Evolutionary conservation across 2,888 invertebrate species (phyloP).

Genomic region (Eutolmus rufibarbis): DNA sequence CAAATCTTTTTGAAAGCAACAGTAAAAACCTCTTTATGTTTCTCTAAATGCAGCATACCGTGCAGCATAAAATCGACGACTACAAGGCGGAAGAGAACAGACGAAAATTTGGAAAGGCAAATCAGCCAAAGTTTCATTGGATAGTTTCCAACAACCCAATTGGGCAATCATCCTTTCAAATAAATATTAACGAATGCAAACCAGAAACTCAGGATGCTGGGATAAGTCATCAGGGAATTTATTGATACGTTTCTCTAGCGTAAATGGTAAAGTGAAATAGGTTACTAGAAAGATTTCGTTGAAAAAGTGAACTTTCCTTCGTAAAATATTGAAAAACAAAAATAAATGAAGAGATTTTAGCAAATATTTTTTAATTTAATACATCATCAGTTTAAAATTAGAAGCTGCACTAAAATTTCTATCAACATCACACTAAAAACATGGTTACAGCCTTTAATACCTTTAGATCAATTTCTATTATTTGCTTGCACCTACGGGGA

Average conservation of each 20-base stretch:
- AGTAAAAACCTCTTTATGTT: background rate
- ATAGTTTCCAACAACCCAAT: background rate
- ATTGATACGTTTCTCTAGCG: background rate
- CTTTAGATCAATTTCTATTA: too few species aligned
- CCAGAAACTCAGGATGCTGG: background rate
- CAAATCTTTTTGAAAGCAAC: background rate
- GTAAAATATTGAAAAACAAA: too few species aligned
- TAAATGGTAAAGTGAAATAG: background rate
- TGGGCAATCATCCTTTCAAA: background rate
- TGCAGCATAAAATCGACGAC: background rate
- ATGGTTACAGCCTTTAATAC: too few species aligned
- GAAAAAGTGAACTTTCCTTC: too few species aligned
- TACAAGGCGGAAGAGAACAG: background rate
- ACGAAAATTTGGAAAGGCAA: background rate
- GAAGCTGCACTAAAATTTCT: too few species aligned
- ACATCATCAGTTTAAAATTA: too few species aligned
- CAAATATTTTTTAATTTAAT: too few species aligned
- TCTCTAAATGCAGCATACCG: background rate
- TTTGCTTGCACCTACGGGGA: too few species aligned
- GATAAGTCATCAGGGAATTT: background rate
- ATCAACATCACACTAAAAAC: too few species aligned
- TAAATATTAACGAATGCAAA: background rate
- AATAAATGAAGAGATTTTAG: too few species aligned
- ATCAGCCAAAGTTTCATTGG: background rate
- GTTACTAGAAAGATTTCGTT: background rate